Evolutionary conservation across 2,888 invertebrate genomes (phyloP).

Genomic region (Caenorhabditis virilis): DNA sequence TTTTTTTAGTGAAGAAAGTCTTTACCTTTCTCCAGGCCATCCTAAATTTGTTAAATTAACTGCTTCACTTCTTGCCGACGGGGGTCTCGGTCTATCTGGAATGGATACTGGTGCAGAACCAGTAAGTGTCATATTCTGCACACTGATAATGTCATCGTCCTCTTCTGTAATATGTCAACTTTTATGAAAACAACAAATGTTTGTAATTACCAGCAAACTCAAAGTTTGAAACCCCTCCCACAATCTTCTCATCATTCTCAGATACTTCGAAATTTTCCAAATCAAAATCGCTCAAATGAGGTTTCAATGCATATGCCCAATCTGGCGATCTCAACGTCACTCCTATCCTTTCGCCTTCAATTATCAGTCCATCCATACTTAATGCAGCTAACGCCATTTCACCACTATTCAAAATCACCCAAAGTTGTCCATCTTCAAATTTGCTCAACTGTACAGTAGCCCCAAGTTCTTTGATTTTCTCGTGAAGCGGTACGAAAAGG

Average conservation of each 20-base stretch:
- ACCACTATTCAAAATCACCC: conserved; percentile 89
- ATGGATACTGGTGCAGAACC: conserved; percentile 21
- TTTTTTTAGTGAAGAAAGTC: too few relatives aligned
- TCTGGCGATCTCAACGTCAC: conserved; percentile 50
- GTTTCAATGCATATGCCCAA: conserved; percentile 48
- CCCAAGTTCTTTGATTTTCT: conserved; percentile 60
- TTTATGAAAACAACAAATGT: too few relatives aligned
- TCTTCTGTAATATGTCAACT: too few relatives aligned
- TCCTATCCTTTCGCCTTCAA: conserved; percentile 28
- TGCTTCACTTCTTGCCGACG: conserved; percentile 44
- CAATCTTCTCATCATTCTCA: conserved; percentile 20
- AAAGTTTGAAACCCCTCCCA: too few relatives aligned
- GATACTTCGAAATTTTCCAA: conserved; percentile 22
- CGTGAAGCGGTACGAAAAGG: conserved; percentile 51
- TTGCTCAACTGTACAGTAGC: conserved; percentile 60
- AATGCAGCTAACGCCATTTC: conserved; percentile 79
- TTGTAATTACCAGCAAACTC: too few relatives aligned
- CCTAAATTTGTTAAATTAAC: too few relatives aligned
- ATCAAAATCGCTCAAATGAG: conserved; percentile 33
- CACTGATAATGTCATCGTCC: too few relatives aligned
- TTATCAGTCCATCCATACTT: conserved; percentile 69
- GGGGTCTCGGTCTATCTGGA: conserved; percentile 47
- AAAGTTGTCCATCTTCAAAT: conserved; percentile 86
- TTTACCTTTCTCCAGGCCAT: too few relatives aligned
- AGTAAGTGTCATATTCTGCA: conserved; percentile 6